Conservation (phyloP, 2,797 vertebrate genomes). For the Picus viridis region DNA sequence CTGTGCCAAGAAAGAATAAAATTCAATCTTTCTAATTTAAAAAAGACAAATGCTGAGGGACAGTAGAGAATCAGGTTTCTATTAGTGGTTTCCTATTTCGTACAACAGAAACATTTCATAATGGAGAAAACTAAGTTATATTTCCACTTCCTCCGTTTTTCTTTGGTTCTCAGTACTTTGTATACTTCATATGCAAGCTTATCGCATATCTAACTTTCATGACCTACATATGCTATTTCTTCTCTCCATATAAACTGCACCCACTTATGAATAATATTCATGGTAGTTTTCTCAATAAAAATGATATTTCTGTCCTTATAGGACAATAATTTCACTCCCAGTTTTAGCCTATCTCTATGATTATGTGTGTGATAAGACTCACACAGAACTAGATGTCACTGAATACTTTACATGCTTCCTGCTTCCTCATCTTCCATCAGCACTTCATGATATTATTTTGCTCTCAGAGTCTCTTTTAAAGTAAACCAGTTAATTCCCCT, state of each 20-base stretch:
- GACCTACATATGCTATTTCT: background rate
- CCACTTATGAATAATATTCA: background rate
- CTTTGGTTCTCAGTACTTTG: background rate
- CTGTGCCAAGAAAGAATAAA: slow-evolving; percentile 7
- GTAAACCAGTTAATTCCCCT: background rate
- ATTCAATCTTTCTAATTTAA: background rate
- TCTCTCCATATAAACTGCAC: background rate
- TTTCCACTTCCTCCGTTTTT: background rate
- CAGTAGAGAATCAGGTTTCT: background rate
- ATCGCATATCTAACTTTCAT: background rate
- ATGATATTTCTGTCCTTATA: background rate
- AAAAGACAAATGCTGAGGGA: background rate
- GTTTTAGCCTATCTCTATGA: background rate
- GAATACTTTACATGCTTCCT: background rate
- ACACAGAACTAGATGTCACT: background rate
- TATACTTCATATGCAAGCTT: background rate
- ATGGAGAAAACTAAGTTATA: background rate
- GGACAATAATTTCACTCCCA: background rate
- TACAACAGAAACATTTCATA: background rate
- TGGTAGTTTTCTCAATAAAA: background rate
- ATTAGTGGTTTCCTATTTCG: background rate
- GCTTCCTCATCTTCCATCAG: background rate
- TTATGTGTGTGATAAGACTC: background rate
- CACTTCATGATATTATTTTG: background rate
- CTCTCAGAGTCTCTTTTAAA: background rate